Percentiles rank a stretch among this genome's conserved stretches.
phyloP scores from a whole-genome alignment of 2,888 invertebrate genomes.

The Trypoxylon attenuatum region DNA sequence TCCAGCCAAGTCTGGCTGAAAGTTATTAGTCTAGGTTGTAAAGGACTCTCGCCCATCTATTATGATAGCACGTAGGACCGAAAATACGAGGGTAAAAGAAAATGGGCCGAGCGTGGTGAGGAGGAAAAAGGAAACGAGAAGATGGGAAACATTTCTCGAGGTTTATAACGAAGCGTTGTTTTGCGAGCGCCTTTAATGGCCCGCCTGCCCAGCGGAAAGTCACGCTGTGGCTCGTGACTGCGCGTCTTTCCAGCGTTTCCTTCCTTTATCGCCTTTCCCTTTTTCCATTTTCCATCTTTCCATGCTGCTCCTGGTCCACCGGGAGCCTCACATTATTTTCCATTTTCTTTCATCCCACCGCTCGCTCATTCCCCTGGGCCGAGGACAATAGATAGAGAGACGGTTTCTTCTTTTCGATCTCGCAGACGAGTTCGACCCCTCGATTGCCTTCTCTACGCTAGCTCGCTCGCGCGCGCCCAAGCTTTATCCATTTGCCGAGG shows the following conservation, averaged over 20 bases:
- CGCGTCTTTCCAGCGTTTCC: constrained; percentile 46
- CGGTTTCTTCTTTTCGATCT: constrained; percentile 7
- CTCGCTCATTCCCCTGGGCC: constrained; percentile 34
- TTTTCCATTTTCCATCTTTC: constrained; percentile 2
- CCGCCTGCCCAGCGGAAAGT: constrained; percentile 55
- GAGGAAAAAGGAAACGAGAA: constrained; percentile 16
- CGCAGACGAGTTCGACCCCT: background rate
- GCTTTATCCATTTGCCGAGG: constrained; percentile 27
- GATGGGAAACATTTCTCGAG: constrained; percentile 38
- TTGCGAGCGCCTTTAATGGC: constrained; percentile 63
- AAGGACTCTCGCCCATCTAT: constrained; percentile 55
- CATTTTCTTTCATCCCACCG: constrained; percentile 47
- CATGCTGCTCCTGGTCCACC: constrained; percentile 10
- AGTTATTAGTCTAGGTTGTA: constrained; percentile 48
- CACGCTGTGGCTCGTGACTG: constrained; percentile 61
- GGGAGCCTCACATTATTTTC: constrained; percentile 44
- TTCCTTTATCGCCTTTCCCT: constrained; percentile 16
- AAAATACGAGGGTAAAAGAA: constrained; percentile 3
- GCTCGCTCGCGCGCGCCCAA: too few relatives aligned
- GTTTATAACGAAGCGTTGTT: constrained; percentile 65
- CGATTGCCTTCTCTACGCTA: too few relatives aligned
- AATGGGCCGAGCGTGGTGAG: background rate
- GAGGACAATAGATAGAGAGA: constrained; percentile 24
- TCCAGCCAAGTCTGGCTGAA: constrained; percentile 10
- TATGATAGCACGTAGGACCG: constrained; percentile 48